These are phyloP conservation scores for Drosophila borealis DNA, from an alignment of 2,888 invertebrate genomes.

Conservation along the genomic window DNA sequence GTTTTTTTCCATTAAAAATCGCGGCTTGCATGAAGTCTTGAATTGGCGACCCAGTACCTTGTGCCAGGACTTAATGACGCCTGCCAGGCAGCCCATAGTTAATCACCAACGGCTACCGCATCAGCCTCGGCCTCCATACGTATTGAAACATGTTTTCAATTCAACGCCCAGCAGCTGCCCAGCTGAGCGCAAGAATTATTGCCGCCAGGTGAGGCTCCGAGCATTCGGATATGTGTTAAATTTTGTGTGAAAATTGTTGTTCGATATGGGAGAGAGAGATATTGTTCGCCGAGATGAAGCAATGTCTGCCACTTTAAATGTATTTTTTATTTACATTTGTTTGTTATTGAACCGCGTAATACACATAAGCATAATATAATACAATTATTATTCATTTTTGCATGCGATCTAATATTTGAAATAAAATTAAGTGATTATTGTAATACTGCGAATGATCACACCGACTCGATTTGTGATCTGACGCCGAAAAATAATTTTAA, in stretches of 20 bases:
- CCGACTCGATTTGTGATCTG: too few species aligned
- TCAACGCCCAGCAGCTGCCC: conserved; percentile 35
- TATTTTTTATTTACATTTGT: conserved; percentile 16
- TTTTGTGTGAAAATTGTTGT: conserved; percentile 57
- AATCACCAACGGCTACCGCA: conserved; percentile 54
- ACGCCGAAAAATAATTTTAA: too few species aligned
- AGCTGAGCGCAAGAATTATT: conserved; percentile 56
- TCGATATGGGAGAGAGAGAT: conserved; percentile 12
- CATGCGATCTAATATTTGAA: conserved; percentile 11
- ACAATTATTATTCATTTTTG: conserved; percentile 8
- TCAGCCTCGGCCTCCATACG: conserved; percentile 4
- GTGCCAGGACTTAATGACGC: conserved; percentile 43
- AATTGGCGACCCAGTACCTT: conserved; percentile 18
- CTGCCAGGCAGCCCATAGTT: conserved; percentile 46
- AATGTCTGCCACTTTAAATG: conserved; percentile 10
- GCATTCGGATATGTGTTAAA: conserved; percentile 52
- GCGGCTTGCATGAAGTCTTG: conserved; percentile 16
- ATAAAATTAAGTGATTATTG: background rate
- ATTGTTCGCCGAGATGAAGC: conserved; percentile 25
- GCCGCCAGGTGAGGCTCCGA: conserved; percentile 42
- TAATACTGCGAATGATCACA: background rate
- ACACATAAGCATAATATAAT: conserved; percentile 13
- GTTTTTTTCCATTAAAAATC: conserved; percentile 48
- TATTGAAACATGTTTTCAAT: conserved; percentile 35
- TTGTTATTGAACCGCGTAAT: conserved; percentile 6